Conservation (phyloP, 2,113 vertebrate genomes). For the Pterocles gutturalis region DNA sequence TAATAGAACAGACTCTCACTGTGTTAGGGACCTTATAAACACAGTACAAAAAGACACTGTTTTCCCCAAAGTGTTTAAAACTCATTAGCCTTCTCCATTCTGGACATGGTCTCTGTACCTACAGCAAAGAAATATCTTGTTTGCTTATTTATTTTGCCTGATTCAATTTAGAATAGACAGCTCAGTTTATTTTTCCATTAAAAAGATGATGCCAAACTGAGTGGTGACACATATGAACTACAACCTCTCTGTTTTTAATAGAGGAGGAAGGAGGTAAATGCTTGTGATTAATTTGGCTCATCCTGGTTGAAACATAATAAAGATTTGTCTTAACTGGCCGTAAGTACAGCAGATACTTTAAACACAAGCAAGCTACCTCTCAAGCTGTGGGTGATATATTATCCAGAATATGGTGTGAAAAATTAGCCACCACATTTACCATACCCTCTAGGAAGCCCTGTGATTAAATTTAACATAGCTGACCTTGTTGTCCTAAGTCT, state of each 20-base stretch:
- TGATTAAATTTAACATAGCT: conserved; percentile 69
- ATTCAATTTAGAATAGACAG: conserved; percentile 42
- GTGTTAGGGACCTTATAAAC: conserved; percentile 6
- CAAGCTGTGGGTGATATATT: conserved; percentile 31
- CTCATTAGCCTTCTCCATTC: conserved; percentile 23
- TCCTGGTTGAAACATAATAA: conserved; percentile 22
- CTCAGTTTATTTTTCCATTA: conserved; percentile 60
- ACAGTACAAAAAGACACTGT: conserved; percentile 1
- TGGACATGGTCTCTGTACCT: background rate
- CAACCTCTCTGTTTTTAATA: conserved; percentile 26
- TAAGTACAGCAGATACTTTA: conserved; percentile 16
- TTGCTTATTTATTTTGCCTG: conserved; percentile 63
- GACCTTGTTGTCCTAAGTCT: conserved; percentile 65
- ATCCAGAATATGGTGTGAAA: conserved; percentile 46
- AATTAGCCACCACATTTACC: conserved; percentile 50
- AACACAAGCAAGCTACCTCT: conserved; percentile 42
- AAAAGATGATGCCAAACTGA: conserved; percentile 48
- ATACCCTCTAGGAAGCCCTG: conserved; percentile 30
- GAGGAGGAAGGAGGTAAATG: background rate
- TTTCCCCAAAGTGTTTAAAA: conserved; percentile 17
- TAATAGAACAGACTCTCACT: background rate
- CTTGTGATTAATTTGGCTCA: conserved; percentile 46
- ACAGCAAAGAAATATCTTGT: conserved; percentile 63
- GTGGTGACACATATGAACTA: conserved; percentile 34
- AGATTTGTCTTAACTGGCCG: background rate